Base-by-base conservation (phyloP, 2,888 invertebrate genomes). In the Eugnorisma glareosa region DNA sequence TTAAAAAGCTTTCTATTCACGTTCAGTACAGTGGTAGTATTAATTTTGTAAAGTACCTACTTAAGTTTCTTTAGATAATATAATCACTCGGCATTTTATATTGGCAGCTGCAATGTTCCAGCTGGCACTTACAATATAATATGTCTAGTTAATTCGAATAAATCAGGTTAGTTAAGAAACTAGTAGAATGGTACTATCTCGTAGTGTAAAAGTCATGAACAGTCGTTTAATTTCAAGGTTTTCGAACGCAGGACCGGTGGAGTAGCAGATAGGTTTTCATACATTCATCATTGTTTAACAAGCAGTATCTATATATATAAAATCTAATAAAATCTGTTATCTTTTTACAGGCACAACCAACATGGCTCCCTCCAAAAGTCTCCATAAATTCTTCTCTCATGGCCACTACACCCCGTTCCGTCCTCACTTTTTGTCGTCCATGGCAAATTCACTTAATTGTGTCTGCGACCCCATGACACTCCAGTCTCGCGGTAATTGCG, bases 381-480 rank as follows among this genome's bases (percentile, higher is more conserved):
- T 54, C 43, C 15, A 37, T 24, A n/a, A n/a, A 10, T 13, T 7
- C 18, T 6, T 6, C 11, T n/a, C 40, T 5, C 69, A 83, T 93
- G 91, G 94, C 85, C 89, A 90, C 91, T 87, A 35, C 69, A 67
- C 82, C 67, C 86, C 88, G 88, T 85, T 87, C 79, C 88, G 86
- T 89, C 89, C 89, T 85, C 87, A 82, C 93, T 95, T 96, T 96
- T 96, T 95, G 93, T 89, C 77, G 80, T 77, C 80, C 79, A 86
- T 90, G 92, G 94, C 94, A 93, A 95, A 96, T 96, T 96, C 92
- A 93, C 89, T 94, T 96, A 96, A 96, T 96, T 95, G 93, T 93
- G 94, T 94, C 95, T 94, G 92, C 93, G 93, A 93, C 92, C 92
- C 92, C 92, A 89, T 88, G 92, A 89, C 93, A 89, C 91, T 92